Conservation (phyloP, 2,113 vertebrate genomes). For the Pelusios castaneus region DNA sequence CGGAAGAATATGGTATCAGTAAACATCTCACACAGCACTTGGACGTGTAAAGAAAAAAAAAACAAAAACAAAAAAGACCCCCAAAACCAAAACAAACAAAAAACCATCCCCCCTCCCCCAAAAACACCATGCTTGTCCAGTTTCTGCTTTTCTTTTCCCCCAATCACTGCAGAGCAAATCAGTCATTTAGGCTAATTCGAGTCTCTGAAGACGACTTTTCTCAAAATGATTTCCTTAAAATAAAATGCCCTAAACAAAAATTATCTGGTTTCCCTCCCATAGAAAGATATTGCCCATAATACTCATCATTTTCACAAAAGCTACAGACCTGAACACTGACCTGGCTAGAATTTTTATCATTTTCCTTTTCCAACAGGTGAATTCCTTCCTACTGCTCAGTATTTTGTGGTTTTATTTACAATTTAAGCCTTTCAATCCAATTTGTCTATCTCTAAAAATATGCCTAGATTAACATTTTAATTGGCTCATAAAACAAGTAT, state of each 20-base stretch:
- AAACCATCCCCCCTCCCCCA: no score
- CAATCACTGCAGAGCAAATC: background rate
- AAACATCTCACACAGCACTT: background rate
- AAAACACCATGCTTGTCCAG: background rate
- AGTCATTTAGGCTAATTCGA: background rate
- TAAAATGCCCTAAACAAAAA: background rate
- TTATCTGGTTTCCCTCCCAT: background rate
- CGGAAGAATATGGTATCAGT: background rate
- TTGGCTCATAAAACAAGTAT: background rate
- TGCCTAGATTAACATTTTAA: conserved; percentile 11
- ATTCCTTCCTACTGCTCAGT: background rate
- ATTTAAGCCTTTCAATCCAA: background rate
- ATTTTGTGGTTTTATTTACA: background rate
- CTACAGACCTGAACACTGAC: background rate
- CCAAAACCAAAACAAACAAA: no score
- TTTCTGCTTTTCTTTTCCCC: background rate
- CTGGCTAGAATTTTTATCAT: background rate
- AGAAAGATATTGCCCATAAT: background rate
- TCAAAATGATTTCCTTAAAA: background rate
- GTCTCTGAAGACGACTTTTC: background rate
- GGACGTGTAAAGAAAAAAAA: no score
- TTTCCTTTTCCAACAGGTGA: background rate
- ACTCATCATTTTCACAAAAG: background rate
- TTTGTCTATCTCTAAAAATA: background rate
- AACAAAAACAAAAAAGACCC: no score